Conservation (phyloP, 2,888 invertebrate genomes). For the Sphaerophoria taeniata region DNA sequence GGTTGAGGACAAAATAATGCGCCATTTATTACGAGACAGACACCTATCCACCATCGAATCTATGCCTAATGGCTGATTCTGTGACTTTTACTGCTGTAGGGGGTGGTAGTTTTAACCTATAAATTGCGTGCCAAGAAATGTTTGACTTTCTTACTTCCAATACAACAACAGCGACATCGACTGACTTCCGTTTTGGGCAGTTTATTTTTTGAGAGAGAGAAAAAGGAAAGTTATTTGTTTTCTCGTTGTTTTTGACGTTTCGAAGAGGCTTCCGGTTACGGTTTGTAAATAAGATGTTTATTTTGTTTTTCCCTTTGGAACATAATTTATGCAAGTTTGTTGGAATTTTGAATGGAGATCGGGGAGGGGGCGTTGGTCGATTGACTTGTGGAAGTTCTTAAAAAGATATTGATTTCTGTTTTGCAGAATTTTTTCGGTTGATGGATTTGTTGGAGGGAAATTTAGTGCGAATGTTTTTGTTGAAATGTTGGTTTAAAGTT, state of each 20-base stretch:
- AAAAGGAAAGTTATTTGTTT: constrained; percentile 61
- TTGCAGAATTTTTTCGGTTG: too few species aligned
- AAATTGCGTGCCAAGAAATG: constrained; percentile 58
- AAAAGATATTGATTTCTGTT: too few species aligned
- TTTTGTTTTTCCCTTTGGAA: neutral
- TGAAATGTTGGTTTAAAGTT: too few species aligned
- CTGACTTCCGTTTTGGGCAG: constrained; percentile 37
- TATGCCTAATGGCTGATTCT: too few species aligned
- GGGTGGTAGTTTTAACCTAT: neutral
- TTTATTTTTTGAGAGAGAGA: constrained; percentile 38
- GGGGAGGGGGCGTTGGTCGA: too few species aligned
- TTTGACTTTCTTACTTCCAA: constrained; percentile 23
- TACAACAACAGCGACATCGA: too few species aligned
- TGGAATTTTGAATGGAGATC: neutral
- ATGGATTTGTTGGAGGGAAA: too few species aligned
- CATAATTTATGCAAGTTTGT: neutral
- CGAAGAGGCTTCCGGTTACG: constrained; percentile 16
- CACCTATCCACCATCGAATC: constrained; percentile 8
- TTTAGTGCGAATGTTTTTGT: too few species aligned
- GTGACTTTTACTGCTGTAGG: neutral
- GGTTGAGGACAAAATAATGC: neutral
- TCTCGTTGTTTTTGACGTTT: constrained; percentile 56
- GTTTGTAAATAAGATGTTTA: constrained; percentile 24
- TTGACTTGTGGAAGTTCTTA: too few species aligned
- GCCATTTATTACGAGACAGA: constrained; percentile 32